A percentile compares a stretch with the other conserved stretches of the same genome.
Conservation (phyloP, 2,113 vertebrate genomes). For the Odocoileus virginianus region DNA sequence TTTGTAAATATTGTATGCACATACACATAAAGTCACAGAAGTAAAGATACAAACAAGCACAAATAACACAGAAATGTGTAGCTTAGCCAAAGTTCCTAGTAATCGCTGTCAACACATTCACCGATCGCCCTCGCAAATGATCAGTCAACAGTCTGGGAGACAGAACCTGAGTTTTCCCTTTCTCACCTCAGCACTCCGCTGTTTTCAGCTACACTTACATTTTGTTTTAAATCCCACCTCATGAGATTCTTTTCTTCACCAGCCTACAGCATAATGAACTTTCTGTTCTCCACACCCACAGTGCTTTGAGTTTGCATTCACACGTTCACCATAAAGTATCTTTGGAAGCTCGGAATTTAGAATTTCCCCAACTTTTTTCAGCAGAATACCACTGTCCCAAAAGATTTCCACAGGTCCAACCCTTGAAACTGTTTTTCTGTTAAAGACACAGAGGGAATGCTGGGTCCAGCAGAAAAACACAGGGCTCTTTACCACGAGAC, state of each 20-base stretch:
- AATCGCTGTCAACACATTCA: neutral
- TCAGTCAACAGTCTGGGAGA: neutral
- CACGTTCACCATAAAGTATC: neutral
- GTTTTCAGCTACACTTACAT: neutral
- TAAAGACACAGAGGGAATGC: neutral
- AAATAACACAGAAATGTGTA: neutral
- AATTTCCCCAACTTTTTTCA: neutral
- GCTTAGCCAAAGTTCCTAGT: neutral
- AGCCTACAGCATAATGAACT: neutral
- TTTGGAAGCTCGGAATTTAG: neutral
- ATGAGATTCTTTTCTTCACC: neutral
- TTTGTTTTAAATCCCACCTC: neutral
- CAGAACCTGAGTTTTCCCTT: neutral
- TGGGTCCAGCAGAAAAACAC: neutral
- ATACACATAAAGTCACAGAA: neutral
- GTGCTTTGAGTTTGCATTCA: neutral
- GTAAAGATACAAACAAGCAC: neutral
- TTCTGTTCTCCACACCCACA: neutral
- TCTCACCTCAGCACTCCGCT: neutral
- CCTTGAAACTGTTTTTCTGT: neutral
- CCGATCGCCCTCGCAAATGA: fast-evolving
- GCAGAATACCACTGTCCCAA: neutral
- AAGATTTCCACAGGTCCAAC: neutral
- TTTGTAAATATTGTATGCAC: neutral
- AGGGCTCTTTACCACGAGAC: neutral